Percentiles rank a stretch among this genome's conserved stretches.
phyloP scores from a whole-genome alignment of 2,797 vertebrate species.

The Dicrostonyx torquatus region DNA sequence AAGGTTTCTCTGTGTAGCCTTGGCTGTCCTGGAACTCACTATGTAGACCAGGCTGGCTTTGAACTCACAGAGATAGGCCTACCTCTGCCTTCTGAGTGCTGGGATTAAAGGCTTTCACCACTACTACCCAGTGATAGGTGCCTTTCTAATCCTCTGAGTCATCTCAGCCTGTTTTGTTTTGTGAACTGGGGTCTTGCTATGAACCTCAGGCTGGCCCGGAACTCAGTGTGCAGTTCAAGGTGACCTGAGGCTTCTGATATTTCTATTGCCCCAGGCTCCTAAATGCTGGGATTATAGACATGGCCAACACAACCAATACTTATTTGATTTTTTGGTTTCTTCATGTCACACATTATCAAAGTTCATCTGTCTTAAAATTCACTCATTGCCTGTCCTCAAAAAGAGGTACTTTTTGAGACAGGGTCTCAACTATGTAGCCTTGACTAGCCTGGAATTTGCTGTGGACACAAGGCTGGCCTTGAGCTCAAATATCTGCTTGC shows the following conservation, averaged over 20 bases:
- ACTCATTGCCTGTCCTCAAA: background rate
- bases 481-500: background rate
- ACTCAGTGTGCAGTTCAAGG: background rate
- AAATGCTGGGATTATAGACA: background rate
- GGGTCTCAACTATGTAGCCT: background rate
- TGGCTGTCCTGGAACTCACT: background rate
- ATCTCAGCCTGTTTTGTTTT: background rate
- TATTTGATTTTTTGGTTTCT: slow-evolving; percentile 24
- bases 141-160: background rate
- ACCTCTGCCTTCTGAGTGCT: background rate
- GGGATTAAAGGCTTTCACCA: background rate
- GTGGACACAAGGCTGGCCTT: background rate
- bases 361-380: background rate
- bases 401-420: background rate
- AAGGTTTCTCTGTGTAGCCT: background rate
- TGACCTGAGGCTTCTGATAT: background rate
- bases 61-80: background rate
- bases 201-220: no score
- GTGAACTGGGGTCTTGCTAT: background rate
- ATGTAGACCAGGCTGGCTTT: background rate
- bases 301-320: no score
- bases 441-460: background rate
- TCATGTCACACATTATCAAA: background rate
- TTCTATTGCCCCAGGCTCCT: background rate
- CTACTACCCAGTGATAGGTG: background rate